These are phyloP conservation scores for Pollimyrus isidori DNA, from an alignment of 2,113 vertebrate species.

Conservation along the genomic window DNA sequence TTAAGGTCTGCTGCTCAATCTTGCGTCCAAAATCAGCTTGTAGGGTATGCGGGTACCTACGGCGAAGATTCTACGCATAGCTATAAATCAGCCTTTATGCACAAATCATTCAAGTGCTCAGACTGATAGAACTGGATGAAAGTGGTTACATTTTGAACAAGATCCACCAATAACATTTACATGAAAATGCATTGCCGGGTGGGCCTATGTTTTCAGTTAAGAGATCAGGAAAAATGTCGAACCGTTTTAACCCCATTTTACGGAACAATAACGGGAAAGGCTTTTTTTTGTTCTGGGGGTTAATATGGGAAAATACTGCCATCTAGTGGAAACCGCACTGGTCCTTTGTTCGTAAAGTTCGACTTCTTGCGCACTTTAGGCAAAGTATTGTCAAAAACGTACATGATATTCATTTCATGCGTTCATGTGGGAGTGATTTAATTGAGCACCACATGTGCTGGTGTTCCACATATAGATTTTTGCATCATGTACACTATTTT, in stretches of 20 bases:
- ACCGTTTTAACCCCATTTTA: not conserved
- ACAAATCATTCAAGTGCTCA: not conserved
- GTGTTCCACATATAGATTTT: not conserved
- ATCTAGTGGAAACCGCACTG: not conserved
- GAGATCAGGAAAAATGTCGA: not conserved
- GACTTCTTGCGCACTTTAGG: not conserved
- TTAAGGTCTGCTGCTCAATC: not conserved
- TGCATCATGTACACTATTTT: not conserved
- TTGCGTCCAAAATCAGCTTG: not conserved
- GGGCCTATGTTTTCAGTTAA: not conserved
- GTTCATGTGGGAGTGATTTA: not conserved
- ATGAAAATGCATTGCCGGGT: not conserved
- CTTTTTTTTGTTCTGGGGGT: not conserved
- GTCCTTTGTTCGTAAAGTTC: not conserved
- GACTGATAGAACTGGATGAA: not conserved
- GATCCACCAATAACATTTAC: not conserved
- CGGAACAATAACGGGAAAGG: not conserved
- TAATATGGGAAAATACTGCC: not conserved
- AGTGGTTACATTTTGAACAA: not conserved
- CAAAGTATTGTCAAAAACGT: not conserved
- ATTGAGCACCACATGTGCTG: not conserved
- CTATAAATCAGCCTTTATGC: not conserved
- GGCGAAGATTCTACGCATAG: not conserved
- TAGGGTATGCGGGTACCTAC: not conserved
- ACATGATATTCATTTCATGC: not conserved